Conservation (phyloP, 2,113 vertebrate genomes). For the Chaetorhynchus papuensis region DNA sequence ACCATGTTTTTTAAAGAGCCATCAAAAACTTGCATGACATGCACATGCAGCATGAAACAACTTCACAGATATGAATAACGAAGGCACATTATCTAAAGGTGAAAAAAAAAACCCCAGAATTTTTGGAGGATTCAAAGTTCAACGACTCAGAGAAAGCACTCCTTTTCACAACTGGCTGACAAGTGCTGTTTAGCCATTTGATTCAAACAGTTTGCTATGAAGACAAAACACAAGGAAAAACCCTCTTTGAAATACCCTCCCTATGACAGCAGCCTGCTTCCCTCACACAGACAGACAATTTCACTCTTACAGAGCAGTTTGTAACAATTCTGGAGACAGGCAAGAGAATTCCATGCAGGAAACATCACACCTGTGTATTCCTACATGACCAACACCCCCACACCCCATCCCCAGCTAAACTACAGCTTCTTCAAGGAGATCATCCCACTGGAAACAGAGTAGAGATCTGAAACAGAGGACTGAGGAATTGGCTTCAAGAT, state of each 20-base stretch:
- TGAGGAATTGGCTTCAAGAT: neutral
- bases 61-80: neutral
- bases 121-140: neutral
- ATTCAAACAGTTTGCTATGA: neutral
- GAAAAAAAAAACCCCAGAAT: neutral
- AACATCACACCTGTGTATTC: neutral
- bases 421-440: neutral
- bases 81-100: neutral
- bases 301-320: neutral
- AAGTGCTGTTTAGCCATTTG: neutral
- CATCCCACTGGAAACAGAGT: neutral
- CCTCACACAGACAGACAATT: neutral
- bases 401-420: neutral
- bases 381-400: neutral
- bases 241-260: neutral
- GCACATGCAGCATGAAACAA: neutral
- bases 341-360: neutral
- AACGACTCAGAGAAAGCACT: neutral
- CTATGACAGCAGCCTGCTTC: neutral
- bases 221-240: neutral
- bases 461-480: neutral
- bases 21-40: neutral
- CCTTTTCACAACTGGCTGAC: neutral
- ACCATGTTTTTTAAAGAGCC: neutral
- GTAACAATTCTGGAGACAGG: neutral